Conservation (phyloP, 2,113 vertebrate species). For the Mastomys coucha region DNA sequence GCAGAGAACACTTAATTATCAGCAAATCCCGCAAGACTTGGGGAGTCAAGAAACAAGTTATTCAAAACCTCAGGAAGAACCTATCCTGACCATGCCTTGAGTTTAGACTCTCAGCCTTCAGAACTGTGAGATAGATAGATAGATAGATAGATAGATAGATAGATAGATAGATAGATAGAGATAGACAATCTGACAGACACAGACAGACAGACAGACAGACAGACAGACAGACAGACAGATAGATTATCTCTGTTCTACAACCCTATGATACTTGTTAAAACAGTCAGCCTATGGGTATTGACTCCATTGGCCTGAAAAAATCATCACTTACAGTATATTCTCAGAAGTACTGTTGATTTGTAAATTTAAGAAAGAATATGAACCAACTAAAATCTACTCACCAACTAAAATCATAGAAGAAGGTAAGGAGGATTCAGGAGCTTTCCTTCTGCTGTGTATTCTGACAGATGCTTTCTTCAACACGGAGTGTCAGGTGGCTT, state of each 20-base stretch:
- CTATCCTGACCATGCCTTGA: too few relatives aligned
- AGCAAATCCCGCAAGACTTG: not conserved
- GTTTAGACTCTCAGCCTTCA: not conserved
- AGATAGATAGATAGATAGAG: too few relatives aligned
- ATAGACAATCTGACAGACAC: too few relatives aligned
- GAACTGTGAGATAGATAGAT: not conserved
- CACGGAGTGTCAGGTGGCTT: not conserved
- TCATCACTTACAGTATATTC: not conserved
- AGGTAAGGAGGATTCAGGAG: not conserved
- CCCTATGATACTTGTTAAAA: fast-evolving
- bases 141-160: too few relatives aligned
- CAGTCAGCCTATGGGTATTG: too few relatives aligned
- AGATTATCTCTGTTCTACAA: not conserved
- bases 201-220: too few relatives aligned
- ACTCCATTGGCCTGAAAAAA: not conserved
- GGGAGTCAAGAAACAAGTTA: not conserved
- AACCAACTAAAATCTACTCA: not conserved
- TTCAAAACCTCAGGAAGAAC: too few relatives aligned
- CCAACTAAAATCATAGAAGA: not conserved
- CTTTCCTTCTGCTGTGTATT: too few relatives aligned
- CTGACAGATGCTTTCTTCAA: not conserved
- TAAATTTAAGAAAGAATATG: not conserved
- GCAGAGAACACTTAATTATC: fast-evolving
- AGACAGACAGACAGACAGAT: too few relatives aligned
- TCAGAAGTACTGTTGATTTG: not conserved